phyloP scores from a whole-genome alignment of 2,888 invertebrate species.

The Ferrisia virgata region DNA sequence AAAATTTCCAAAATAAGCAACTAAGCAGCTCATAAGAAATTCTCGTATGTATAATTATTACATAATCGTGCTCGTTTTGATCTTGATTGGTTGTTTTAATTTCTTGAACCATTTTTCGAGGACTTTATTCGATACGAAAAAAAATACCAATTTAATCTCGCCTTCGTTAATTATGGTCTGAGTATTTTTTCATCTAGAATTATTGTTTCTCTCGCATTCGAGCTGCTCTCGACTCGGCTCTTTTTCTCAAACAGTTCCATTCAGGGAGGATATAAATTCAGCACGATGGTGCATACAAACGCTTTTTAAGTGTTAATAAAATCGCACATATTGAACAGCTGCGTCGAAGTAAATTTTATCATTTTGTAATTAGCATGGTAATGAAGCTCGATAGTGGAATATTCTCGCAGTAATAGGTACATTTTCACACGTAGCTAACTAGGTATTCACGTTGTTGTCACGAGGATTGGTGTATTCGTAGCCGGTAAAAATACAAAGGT shows the following conservation, averaged over 20 bases:
- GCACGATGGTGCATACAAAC: neutral
- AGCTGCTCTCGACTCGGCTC: neutral
- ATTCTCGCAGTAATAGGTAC: conserved; percentile 1
- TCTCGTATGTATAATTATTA: too few relatives aligned
- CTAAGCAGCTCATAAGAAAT: too few relatives aligned
- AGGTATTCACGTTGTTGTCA: too few relatives aligned
- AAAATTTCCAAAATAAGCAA: too few relatives aligned
- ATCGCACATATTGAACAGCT: neutral
- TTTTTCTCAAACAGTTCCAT: neutral
- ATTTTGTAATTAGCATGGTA: conserved; percentile 2
- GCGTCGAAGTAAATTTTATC: neutral
- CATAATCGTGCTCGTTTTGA: too few relatives aligned
- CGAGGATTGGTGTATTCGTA: neutral
- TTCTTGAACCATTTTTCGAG: too few relatives aligned
- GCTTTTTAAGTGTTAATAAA: neutral
- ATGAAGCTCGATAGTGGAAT: neutral
- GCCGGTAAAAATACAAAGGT: neutral
- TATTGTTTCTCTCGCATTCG: too few relatives aligned
- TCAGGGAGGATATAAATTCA: neutral
- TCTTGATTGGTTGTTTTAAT: too few relatives aligned
- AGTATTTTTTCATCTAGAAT: too few relatives aligned
- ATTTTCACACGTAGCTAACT: conserved; percentile 4
- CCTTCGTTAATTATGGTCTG: too few relatives aligned
- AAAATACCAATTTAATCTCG: too few relatives aligned
- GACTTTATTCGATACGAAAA: too few relatives aligned